Evolutionary conservation across 2,888 invertebrate genomes (phyloP), one percentile per base, ranked within the genome.

Genomic region (Acrobasis consociella): DNA sequence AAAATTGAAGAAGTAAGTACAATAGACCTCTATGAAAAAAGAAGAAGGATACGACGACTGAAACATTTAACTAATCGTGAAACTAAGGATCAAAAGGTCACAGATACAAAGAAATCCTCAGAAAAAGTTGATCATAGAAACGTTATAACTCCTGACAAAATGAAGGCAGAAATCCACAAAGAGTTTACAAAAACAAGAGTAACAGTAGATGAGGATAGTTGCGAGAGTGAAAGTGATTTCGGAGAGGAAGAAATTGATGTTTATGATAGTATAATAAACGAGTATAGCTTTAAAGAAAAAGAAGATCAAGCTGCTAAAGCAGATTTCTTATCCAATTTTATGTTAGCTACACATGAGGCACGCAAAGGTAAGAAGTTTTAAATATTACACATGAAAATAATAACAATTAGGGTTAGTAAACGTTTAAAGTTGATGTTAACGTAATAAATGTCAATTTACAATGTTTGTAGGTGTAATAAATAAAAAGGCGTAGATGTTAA

Each of bases 301-400:
- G 64, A 93, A 16, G 92, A 93, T 68, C 85, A 91, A 39, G 87
- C 90, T 58, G 74, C 68, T 3, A 86, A 96, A 78, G 78, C 94
- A 15, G 86, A 93, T 15, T 96, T 96, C 78, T 87, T 96, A 61
- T 91, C 94, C 37, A 88, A 93, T 69, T 94, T 96, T 67, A 94
- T 93, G 59, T 83, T 96, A 64, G 95, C 94, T 9, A 94, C 95
- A n/a, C 90, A 92, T 62, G 86, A 88, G 59, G 87, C 81, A 67
- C 94, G 87, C 72, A 94, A 94, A 87, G 95, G 96, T 95, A 87
- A 87, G 31, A 31, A 31, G 2, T 31, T 31, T 31, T 7, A 31
- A 31, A 31, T 31, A 31, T 31, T 31, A 31, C 31, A 31, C 31
- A 31, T 31, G 31, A 2, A 5, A 31, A 31, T 31, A 31, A 31